Conservation (phyloP, 2,888 invertebrate species). For the Leptopilina myrica region DNA sequence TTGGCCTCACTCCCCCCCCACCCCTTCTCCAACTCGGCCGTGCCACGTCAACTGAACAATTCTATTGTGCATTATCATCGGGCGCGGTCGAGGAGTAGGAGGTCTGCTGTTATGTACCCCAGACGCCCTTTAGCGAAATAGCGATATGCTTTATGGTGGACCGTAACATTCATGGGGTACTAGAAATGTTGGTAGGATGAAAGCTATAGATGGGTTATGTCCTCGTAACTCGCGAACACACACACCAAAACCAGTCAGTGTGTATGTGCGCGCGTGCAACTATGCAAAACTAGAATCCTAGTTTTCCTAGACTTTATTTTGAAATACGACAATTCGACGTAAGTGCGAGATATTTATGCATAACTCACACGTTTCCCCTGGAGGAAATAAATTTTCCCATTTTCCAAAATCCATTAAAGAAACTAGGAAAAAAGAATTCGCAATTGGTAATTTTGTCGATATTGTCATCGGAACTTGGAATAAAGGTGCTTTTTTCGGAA, state of each 20-base stretch:
- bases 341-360: conserved; percentile 4
- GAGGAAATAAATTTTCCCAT: too few species aligned
- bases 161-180: conserved; percentile 61
- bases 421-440: too few species aligned
- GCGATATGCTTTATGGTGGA: conserved; percentile 66
- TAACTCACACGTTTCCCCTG: background rate
- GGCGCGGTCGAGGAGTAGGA: conserved; percentile 14
- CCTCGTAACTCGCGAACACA: conserved; percentile 62
- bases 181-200: conserved; percentile 46
- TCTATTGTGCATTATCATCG: conserved; percentile 49
- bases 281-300: conserved; percentile 18
- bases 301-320: background rate
- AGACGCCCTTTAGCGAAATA: conserved; percentile 59
- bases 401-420: too few species aligned
- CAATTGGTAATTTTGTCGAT: too few species aligned
- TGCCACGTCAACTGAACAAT: conserved; percentile 46
- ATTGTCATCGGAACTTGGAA: too few species aligned
- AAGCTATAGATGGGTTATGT: conserved; percentile 58
- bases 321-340: conserved; percentile 6
- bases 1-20: conserved; percentile 41
- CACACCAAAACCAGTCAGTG: conserved; percentile 54
- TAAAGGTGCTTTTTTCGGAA: too few species aligned
- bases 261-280: conserved; percentile 24
- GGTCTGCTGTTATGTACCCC: conserved; percentile 49
- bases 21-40: conserved; percentile 43